phyloP scores from a whole-genome alignment of 2,113 vertebrate genomes.

The Triplophysa siluroides region DNA sequence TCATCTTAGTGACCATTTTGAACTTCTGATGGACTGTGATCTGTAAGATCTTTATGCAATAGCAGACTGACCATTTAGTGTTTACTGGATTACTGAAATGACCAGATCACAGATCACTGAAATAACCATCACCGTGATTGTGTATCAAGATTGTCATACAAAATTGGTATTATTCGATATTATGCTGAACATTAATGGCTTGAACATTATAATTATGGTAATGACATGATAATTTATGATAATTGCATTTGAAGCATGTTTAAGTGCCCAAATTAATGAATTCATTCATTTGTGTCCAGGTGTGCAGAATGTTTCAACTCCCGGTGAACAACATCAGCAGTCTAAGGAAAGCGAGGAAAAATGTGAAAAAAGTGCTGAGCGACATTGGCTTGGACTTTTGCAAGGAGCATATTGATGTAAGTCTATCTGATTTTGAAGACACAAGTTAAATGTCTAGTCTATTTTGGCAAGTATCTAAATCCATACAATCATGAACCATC shows the following conservation, averaged over 20 bases:
- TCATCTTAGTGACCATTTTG: background rate
- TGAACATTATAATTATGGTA: background rate
- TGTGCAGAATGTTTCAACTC: conserved; percentile 99
- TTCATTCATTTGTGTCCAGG: conserved; percentile 65
- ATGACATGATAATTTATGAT: background rate
- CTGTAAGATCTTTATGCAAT: too few relatives aligned
- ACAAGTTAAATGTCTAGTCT: background rate
- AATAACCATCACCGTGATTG: too few relatives aligned
- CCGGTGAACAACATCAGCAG: conserved; percentile 99
- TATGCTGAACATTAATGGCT: background rate
- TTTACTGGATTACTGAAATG: too few relatives aligned
- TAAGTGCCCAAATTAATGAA: background rate
- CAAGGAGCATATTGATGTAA: conserved; percentile 96
- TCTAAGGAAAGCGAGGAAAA: conserved; percentile 98
- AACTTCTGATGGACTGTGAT: background rate
- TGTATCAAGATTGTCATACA: background rate
- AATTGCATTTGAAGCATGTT: background rate
- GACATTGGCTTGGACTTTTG: conserved; percentile 99
- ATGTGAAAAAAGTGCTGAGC: conserved; percentile 97
- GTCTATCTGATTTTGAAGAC: conserved; percentile 58
- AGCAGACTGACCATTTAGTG: too few relatives aligned
- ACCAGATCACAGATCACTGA: too few relatives aligned
- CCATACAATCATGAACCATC: too few relatives aligned
- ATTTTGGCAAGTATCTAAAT: too few relatives aligned
- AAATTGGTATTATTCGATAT: background rate